Conservation (phyloP, 2,113 vertebrate species). For the Lamprotornis superbus region DNA sequence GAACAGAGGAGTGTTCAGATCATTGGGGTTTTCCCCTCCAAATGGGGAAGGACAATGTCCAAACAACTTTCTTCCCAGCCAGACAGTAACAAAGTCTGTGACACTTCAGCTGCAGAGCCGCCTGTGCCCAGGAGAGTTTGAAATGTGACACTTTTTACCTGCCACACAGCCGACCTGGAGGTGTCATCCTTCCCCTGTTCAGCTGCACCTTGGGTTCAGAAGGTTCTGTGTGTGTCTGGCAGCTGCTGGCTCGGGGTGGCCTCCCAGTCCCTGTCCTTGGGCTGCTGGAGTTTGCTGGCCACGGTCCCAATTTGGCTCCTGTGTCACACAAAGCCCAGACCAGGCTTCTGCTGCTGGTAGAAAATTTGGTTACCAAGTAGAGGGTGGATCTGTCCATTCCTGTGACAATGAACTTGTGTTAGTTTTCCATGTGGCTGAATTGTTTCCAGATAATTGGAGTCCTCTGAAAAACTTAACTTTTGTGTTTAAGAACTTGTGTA, state of each 20-base stretch:
- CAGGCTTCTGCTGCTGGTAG: not conserved
- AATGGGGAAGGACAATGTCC: not conserved
- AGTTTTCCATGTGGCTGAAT: not conserved
- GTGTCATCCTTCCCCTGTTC: not conserved
- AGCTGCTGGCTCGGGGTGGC: not conserved
- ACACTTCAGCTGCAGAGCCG: not conserved
- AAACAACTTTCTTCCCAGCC: not conserved
- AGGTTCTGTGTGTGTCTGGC: not conserved
- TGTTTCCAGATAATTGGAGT: not conserved
- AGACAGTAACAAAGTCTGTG: not conserved
- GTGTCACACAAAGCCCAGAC: not conserved
- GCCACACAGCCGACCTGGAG: not conserved
- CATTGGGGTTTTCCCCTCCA: not conserved
- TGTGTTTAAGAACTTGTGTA: constrained; percentile 3
- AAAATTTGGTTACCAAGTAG: not conserved
- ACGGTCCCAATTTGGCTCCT: not conserved
- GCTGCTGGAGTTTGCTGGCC: not conserved
- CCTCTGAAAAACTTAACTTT: not conserved
- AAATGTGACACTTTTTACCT: not conserved
- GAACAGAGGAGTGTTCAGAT: not conserved
- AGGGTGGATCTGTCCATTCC: not conserved
- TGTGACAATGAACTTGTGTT: not conserved
- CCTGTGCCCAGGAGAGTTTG: not conserved
- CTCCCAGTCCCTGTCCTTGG: not conserved
- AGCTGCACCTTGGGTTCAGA: not conserved